phyloP scores from a whole-genome alignment of 1,140 invertebrate species.

The Eupristina koningsbergeri region DNA sequence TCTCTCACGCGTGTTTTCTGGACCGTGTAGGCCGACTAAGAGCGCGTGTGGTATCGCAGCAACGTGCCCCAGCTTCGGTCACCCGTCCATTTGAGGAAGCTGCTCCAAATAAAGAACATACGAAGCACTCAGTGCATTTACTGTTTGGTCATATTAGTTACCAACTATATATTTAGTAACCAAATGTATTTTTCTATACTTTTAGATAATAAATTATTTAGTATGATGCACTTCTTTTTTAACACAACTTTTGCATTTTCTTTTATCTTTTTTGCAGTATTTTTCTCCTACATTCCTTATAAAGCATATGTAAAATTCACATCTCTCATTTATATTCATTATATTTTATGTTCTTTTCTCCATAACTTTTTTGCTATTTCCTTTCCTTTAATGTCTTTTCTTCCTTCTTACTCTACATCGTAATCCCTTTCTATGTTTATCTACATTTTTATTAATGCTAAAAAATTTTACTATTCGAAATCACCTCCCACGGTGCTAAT shows the following conservation, averaged over 20 bases:
- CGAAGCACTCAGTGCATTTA: slow-evolving; percentile 33
- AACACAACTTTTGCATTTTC: neutral
- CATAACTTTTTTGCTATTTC: neutral
- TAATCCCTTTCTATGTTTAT: neutral
- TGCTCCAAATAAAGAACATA: neutral
- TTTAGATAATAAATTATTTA: slow-evolving; percentile 30
- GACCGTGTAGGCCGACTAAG: too few relatives aligned
- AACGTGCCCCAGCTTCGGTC: slow-evolving; percentile 44
- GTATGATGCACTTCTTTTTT: neutral
- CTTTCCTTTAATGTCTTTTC: slow-evolving; percentile 25
- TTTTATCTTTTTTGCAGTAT: slow-evolving; percentile 18
- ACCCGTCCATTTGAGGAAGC: slow-evolving; percentile 23
- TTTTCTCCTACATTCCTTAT: slow-evolving; percentile 9
- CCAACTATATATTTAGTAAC: too few relatives aligned
- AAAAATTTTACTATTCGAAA: neutral
- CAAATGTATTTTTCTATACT: neutral
- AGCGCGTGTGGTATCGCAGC: slow-evolving; percentile 34
- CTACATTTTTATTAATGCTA: neutral
- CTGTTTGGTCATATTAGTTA: too few relatives aligned
- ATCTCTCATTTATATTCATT: slow-evolving; percentile 48
- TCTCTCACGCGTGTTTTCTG: neutral
- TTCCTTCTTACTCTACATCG: neutral
- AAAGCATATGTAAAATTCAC: slow-evolving; percentile 16
- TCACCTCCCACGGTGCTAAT: neutral
- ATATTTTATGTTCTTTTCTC: slow-evolving; percentile 32